Percentiles rank a stretch among this genome's conserved stretches.
Evolutionary conservation across 2,888 invertebrate genomes (phyloP).

Genomic region (Charanyca ferruginea): DNA sequence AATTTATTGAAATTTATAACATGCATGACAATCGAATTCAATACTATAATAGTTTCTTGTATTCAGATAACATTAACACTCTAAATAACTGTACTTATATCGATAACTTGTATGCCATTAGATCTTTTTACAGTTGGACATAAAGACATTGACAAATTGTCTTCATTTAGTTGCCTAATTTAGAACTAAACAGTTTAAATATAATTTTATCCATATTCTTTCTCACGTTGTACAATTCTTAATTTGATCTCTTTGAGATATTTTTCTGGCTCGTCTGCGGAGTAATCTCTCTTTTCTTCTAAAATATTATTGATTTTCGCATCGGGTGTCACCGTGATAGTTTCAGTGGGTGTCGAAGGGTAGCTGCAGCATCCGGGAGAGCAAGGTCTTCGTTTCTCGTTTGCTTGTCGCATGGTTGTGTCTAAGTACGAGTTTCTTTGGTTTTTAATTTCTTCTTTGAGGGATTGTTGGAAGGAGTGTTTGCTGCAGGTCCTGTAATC

Average conservation of each 20-base stretch:
- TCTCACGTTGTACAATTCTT: slow-evolving; percentile 57
- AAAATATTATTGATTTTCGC: slow-evolving; percentile 69
- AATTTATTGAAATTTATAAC: slow-evolving; percentile 14
- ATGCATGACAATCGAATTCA: background rate
- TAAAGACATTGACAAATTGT: slow-evolving; percentile 28
- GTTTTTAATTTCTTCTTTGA: slow-evolving; percentile 35
- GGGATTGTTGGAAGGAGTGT: slow-evolving; percentile 24
- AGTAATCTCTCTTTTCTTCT: slow-evolving; percentile 79
- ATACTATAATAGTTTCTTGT: background rate
- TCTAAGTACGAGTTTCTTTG: slow-evolving; percentile 39
- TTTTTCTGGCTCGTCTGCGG: slow-evolving; percentile 84
- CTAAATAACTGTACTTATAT: slow-evolving; percentile 1
- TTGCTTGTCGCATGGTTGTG: slow-evolving; percentile 5
- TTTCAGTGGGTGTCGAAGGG: slow-evolving; percentile 49
- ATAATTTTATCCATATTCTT: slow-evolving; percentile 60
- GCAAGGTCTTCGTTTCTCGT: slow-evolving; percentile 39
- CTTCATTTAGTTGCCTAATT: slow-evolving; percentile 5
- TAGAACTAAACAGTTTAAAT: slow-evolving; percentile 9
- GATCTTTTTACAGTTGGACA: slow-evolving; percentile 18
- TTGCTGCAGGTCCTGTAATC: slow-evolving; percentile 40
- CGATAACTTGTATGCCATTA: slow-evolving; percentile 7
- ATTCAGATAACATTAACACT: slow-evolving; percentile 8
- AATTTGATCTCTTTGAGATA: slow-evolving; percentile 77
- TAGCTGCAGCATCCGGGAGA: slow-evolving; percentile 50
- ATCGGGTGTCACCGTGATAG: slow-evolving; percentile 46